A percentile compares a stretch with the other conserved stretches of the same genome.
Evolutionary conservation across 2,113 vertebrate species (phyloP).

Genomic region (Xyrauchen texanus): DNA sequence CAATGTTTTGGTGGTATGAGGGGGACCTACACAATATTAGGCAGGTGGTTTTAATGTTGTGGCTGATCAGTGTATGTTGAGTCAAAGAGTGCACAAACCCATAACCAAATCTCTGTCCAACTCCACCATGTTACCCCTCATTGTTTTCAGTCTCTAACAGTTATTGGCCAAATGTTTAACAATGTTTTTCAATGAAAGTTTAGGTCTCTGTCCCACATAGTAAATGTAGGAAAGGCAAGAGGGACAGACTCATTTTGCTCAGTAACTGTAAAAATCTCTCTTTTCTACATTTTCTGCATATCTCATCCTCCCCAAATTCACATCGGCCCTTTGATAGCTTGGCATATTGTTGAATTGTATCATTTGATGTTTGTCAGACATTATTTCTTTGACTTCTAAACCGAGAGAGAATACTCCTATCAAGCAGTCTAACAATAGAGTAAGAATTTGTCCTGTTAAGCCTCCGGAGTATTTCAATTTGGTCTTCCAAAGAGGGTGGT

Average conservation of each 20-base stretch:
- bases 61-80: neutral
- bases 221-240: constrained; percentile 51
- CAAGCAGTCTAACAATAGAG: constrained; percentile 12
- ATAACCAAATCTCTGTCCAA: neutral
- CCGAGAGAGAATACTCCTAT: constrained; percentile 44
- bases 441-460: constrained; percentile 1
- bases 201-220: constrained; percentile 60
- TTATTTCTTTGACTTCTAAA: constrained; percentile 54
- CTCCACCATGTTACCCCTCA: too few species aligned
- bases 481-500: neutral
- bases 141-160: too few species aligned
- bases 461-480: neutral
- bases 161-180: constrained; percentile 59
- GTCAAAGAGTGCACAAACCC: constrained; percentile 30
- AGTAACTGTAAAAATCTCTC: constrained; percentile 65
- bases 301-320: constrained; percentile 59
- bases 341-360: constrained; percentile 53
- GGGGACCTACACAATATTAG: too few species aligned
- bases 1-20: too few species aligned
- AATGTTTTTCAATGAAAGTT: constrained; percentile 45
- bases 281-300: constrained; percentile 41
- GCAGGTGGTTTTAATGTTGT: too few species aligned
- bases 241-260: constrained; percentile 54
- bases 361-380: constrained; percentile 61
- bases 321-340: constrained; percentile 63